Evolutionary conservation across 1,140 invertebrate genomes (phyloP), one percentile per base, ranked within the genome.

Genomic region (Leptestheria dahalacensis): DNA sequence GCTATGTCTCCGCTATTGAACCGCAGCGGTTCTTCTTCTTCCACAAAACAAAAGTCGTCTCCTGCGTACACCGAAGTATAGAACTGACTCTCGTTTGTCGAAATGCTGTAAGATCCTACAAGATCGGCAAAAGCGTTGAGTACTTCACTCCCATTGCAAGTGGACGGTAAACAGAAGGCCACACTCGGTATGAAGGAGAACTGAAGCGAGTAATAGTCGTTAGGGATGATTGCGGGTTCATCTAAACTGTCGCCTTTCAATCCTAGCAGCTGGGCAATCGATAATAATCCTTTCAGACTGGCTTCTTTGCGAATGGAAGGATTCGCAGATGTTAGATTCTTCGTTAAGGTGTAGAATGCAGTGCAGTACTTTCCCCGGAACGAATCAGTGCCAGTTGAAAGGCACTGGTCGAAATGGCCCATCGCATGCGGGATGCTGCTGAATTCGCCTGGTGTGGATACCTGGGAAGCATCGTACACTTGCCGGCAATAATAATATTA

Each of bases 341-440:
- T 41, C 33, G 33, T 20, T 15, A 59, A 9, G 18, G 47, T 51
- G 21, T 51, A 21, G 18, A 28, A 60, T 10, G 15, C 58, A 28
- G 58, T 60, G 21, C 58, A 60, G 33, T 60, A 60, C 28, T 60
- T 48, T 2, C 58, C 58, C 18, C n/a, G 18, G 48, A 60, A 52
- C 29, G 49, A n/a, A n/a, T 59, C 53, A 20, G 26, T 29, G 4
- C 54, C 23, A 41, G 48, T 48, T n/a, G 26, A 46, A 21, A 61
- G 41, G 48, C 60, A 61, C 12, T 61, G 53, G 18, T 61, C 60
- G 24, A 56, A 61, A 21, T 58, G 25, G 10, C 60, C 60, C 20
- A 58, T 23, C 12, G 51, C 33, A 15, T 41, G 33, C 6, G 33
- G 33, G 15, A 15, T 9, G 15, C 33, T 41, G 33, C 6, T 9